phyloP scores from a whole-genome alignment of 1,140 invertebrate genomes.

The Globodera rostochiensis region DNA sequence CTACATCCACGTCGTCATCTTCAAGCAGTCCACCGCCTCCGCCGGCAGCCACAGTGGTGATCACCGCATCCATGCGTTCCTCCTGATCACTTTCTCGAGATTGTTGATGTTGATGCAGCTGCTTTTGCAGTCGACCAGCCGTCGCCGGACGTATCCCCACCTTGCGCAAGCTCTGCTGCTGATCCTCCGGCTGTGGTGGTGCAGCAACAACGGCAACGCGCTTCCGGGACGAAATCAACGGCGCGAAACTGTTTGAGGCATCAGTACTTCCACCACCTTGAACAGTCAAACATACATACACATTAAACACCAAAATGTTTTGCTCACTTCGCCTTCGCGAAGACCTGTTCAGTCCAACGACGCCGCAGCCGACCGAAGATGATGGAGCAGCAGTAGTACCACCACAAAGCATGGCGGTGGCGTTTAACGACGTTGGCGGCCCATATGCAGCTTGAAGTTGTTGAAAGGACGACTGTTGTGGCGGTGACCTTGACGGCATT shows the following conservation, averaged over 20 bases:
- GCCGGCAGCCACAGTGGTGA: not conserved
- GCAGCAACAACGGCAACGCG: slow-evolving; percentile 22
- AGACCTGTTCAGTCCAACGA: too few relatives aligned
- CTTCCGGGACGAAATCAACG: slow-evolving; percentile 37
- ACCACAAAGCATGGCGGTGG: not conserved
- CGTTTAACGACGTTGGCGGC: not conserved
- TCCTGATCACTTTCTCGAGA: not conserved
- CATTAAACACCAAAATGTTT: not conserved
- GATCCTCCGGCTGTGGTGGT: slow-evolving; percentile 16
- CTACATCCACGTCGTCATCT: not conserved
- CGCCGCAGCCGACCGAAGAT: not conserved
- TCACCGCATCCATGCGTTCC: not conserved
- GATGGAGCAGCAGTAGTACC: not conserved
- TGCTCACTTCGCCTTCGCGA: too few relatives aligned
- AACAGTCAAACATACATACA: not conserved
- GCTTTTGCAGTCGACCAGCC: not conserved
- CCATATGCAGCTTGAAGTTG: not conserved
- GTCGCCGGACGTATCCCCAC: not conserved
- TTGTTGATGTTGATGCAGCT: not conserved
- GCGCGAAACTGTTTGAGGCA: slow-evolving; percentile 16
- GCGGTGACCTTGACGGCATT: slow-evolving; percentile 2
- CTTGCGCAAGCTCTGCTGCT: not conserved
- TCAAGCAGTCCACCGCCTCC: not conserved
- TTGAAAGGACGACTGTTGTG: not conserved
- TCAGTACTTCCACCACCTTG: slow-evolving; percentile 6